Conservation (phyloP, 1,140 invertebrate genomes). For the Pteromalus puparum region DNA sequence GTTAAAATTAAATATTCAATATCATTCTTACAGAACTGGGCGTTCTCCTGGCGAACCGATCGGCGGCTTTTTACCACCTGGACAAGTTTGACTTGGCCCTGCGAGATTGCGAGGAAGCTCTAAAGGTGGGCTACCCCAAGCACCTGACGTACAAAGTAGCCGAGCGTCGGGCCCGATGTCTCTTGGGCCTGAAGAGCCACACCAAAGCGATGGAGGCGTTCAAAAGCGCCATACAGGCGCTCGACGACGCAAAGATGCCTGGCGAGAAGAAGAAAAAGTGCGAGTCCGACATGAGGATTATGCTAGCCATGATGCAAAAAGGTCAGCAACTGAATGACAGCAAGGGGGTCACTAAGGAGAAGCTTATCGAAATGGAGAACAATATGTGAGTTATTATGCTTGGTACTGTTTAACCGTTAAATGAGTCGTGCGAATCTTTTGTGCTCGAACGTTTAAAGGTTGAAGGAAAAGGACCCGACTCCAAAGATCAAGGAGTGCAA, state of each 20-base stretch:
- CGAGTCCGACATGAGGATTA: conserved; percentile 82
- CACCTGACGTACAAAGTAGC: conserved; percentile 86
- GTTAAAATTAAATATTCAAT: too few species aligned
- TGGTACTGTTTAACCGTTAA: neutral
- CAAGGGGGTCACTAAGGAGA: conserved; percentile 7
- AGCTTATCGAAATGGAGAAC: conserved; percentile 65
- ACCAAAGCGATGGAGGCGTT: conserved; percentile 82
- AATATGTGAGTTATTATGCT: conserved; percentile 15
- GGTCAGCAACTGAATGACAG: conserved; percentile 69
- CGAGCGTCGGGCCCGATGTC: conserved; percentile 85
- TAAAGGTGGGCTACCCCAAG: conserved; percentile 83
- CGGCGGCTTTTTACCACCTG: conserved; percentile 89
- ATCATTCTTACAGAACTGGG: conserved; percentile 76
- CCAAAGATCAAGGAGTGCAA: conserved; percentile 71
- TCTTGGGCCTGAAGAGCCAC: conserved; percentile 83
- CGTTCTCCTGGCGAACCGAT: conserved; percentile 90
- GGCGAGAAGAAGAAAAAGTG: conserved; percentile 81
- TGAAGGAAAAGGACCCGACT: conserved; percentile 56
- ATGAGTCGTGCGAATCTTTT: neutral
- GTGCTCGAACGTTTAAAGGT: neutral
- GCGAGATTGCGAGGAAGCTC: conserved; percentile 83
- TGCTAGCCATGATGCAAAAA: conserved; percentile 82
- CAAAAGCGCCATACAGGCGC: conserved; percentile 78
- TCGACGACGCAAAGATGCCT: conserved; percentile 81
- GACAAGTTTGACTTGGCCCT: conserved; percentile 81